Evolutionary conservation across 1,140 invertebrate genomes (phyloP).

Genomic region (Brachionus plicatilis): DNA sequence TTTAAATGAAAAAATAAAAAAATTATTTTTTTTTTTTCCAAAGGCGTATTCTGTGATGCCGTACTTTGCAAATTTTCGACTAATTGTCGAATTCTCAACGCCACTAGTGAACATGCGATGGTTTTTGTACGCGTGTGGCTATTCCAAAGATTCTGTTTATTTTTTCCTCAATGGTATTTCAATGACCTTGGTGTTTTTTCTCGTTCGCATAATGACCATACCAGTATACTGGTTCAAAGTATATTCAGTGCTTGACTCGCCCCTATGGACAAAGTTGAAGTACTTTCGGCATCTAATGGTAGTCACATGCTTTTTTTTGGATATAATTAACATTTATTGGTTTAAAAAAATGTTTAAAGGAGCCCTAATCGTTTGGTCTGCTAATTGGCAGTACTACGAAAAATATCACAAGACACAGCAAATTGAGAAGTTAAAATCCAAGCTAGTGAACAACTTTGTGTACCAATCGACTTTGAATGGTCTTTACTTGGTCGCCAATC

Average conservation of each 20-base stretch:
- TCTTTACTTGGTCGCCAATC: background rate
- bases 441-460: conserved; percentile 3
- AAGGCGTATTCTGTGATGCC: conserved; percentile 49
- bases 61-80: conserved; percentile 52
- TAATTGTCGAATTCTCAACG: conserved; percentile 53
- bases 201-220: conserved; percentile 47
- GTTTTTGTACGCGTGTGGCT: conserved; percentile 48
- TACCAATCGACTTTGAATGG: conserved; percentile 16
- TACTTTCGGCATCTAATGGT: conserved; percentile 48
- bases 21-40: background rate
- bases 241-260: conserved; percentile 47
- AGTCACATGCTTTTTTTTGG: conserved; percentile 48
- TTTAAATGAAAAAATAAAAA: background rate
- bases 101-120: conserved; percentile 53
- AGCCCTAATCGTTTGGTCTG: conserved; percentile 43
- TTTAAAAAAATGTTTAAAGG: conserved; percentile 50
- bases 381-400: conserved; percentile 31
- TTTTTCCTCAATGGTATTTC: conserved; percentile 49
- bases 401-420: conserved; percentile 23
- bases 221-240: conserved; percentile 50
- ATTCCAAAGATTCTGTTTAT: conserved; percentile 45
- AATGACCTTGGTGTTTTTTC: conserved; percentile 51
- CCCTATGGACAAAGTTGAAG: conserved; percentile 45
- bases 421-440: conserved; percentile 3
- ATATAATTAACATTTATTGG: conserved; percentile 51